Conservation (phyloP, 2,113 vertebrate species). For the Regulus satrapa region DNA sequence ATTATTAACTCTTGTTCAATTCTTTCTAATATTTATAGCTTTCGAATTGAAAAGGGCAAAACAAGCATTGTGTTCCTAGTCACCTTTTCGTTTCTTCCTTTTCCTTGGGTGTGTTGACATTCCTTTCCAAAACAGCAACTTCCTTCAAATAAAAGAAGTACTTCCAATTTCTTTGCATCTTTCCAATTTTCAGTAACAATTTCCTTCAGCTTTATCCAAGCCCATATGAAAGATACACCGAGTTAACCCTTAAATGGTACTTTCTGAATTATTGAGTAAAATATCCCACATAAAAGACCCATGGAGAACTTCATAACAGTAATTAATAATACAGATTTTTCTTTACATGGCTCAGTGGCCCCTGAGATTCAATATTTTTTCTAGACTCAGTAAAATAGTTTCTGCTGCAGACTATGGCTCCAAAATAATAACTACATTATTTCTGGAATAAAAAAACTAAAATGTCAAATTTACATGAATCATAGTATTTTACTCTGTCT, state of each 20-base stretch:
- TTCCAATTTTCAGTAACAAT: background rate
- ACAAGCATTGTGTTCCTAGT: background rate
- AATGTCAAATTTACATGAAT: background rate
- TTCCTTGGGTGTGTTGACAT: background rate
- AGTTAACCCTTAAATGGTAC: background rate
- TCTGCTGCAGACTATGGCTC: background rate
- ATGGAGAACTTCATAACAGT: background rate
- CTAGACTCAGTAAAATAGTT: background rate
- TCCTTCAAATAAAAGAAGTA: background rate
- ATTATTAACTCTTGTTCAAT: background rate
- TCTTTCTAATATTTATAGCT: background rate
- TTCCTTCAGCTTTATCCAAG: background rate
- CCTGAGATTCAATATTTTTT: background rate
- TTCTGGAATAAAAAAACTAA: slow-evolving; percentile 22
- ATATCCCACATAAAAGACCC: background rate
- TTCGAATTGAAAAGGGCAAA: background rate
- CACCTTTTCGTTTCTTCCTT: background rate
- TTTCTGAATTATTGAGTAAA: background rate
- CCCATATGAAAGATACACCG: background rate
- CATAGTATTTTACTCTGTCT: background rate
- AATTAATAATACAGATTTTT: background rate
- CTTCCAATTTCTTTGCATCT: background rate
- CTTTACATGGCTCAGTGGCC: background rate
- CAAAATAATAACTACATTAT: slow-evolving; percentile 8
- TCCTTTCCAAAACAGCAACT: background rate